phyloP scores from a whole-genome alignment of 2,113 vertebrate genomes.

The Oostethus manadensis region DNA sequence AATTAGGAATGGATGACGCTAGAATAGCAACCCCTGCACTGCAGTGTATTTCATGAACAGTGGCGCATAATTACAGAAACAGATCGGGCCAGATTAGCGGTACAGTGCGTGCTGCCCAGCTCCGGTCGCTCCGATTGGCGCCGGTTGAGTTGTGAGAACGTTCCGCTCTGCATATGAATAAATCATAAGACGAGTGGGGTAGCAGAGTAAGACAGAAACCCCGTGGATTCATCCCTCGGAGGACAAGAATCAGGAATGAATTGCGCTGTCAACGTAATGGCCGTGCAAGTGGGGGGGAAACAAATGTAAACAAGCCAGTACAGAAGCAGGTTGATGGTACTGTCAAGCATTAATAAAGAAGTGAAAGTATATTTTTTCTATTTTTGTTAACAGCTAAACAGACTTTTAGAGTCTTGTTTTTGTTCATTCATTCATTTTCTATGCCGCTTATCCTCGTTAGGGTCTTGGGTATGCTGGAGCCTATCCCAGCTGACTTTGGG shows the following conservation, averaged over 20 bases:
- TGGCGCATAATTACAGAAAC: constrained; percentile 1
- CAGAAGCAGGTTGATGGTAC: not conserved
- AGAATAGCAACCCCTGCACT: not conserved
- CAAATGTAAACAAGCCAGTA: constrained; percentile 13
- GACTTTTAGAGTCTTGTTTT: too few species aligned
- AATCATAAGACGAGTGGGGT: constrained; percentile 42
- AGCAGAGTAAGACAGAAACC: constrained; percentile 43
- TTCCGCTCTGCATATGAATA: constrained; percentile 54
- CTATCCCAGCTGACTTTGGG: too few species aligned
- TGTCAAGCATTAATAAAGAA: not conserved
- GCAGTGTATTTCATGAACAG: not conserved
- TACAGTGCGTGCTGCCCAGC: constrained; percentile 11
- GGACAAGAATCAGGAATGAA: constrained; percentile 24
- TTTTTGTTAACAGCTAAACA: too few species aligned
- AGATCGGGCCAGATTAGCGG: constrained; percentile 29
- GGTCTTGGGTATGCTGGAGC: too few species aligned
- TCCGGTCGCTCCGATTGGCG: constrained; percentile 21
- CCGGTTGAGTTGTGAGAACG: constrained; percentile 27
- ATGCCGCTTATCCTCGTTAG: too few species aligned
- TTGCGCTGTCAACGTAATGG: not conserved
- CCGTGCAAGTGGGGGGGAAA: not conserved
- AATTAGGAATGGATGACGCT: too few species aligned
- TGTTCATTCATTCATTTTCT: too few species aligned
- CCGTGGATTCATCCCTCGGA: constrained; percentile 39
- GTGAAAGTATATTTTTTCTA: not conserved